These are phyloP conservation scores for Xyrichtys novacula DNA, from an alignment of 2,797 vertebrate species.

Conservation along the genomic window DNA sequence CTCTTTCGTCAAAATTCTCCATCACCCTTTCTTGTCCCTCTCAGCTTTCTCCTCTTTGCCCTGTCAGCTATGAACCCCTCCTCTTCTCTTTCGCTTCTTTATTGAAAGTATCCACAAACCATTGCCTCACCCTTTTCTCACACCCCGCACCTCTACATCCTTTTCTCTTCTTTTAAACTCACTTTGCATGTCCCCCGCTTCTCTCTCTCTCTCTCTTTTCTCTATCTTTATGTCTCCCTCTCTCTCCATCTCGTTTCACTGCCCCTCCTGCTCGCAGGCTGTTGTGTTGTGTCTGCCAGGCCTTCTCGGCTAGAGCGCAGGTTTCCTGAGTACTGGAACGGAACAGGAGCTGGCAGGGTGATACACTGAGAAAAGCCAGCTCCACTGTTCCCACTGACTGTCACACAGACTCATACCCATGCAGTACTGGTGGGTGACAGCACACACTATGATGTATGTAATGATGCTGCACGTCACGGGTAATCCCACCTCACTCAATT, in stretches of 20 bases:
- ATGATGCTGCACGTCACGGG: conserved; percentile 44
- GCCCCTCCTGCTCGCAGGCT: conserved; percentile 75
- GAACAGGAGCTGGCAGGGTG: conserved; percentile 81
- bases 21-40: conserved; percentile 50
- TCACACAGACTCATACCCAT: conserved; percentile 47
- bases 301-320: conserved; percentile 74
- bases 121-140: conserved; percentile 23
- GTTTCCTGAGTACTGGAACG: conserved; percentile 83
- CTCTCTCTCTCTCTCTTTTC: conserved; percentile 4
- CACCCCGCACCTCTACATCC: conserved; percentile 18
- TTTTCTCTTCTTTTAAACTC: conserved; percentile 26
- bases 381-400: conserved; percentile 76
- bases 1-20: conserved; percentile 54
- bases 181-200: conserved; percentile 17
- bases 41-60: conserved; percentile 56
- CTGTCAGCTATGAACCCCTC: conserved; percentile 36
- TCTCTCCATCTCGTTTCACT: conserved; percentile 36
- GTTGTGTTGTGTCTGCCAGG: conserved; percentile 83
- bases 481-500: conserved; percentile 45
- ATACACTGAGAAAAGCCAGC: conserved; percentile 77
- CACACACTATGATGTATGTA: conserved; percentile 41
- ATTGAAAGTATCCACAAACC: conserved; percentile 36
- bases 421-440: conserved; percentile 32
- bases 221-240: conserved; percentile 13
- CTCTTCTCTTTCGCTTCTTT: conserved; percentile 29